phyloP scores from a whole-genome alignment of 1,140 invertebrate species.

The Thaumetopoea pityocampa region DNA sequence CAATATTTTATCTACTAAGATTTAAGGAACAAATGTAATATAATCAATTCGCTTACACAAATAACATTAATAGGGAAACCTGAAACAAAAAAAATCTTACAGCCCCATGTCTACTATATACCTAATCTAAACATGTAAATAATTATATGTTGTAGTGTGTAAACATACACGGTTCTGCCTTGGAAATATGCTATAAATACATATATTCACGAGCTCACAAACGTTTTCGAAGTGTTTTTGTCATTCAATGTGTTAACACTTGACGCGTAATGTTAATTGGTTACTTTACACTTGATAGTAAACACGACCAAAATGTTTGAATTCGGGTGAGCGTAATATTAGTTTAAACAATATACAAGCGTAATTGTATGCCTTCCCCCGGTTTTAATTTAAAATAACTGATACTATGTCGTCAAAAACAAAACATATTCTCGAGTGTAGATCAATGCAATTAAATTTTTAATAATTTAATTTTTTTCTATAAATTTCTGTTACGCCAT shows the following conservation, averaged over 20 bases:
- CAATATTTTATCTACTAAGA: slow-evolving; percentile 52
- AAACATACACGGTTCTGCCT: slow-evolving; percentile 17
- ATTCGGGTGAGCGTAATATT: slow-evolving; percentile 32
- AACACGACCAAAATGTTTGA: background rate
- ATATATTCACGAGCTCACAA: too few species aligned
- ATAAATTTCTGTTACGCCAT: too few species aligned
- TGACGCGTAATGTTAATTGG: too few species aligned
- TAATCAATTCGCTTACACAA: slow-evolving; percentile 32
- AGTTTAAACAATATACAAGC: slow-evolving; percentile 71
- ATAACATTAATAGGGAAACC: slow-evolving; percentile 10
- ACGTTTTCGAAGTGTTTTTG: too few species aligned
- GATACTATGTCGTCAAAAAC: too few species aligned
- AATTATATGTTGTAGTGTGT: slow-evolving; percentile 8
- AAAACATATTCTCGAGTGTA: too few species aligned
- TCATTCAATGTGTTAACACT: too few species aligned
- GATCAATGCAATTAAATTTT: too few species aligned
- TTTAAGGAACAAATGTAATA: slow-evolving; percentile 54
- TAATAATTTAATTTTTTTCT: too few species aligned
- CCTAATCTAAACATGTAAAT: slow-evolving; percentile 20
- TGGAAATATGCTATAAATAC: slow-evolving; percentile 10
- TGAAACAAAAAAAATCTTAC: slow-evolving; percentile 31
- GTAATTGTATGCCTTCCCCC: slow-evolving; percentile 78
- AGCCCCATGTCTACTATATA: slow-evolving; percentile 40
- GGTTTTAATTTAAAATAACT: slow-evolving; percentile 36
- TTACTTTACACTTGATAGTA: too few species aligned